These are phyloP conservation scores for Bubo bubo DNA, from an alignment of 2,113 vertebrate genomes.

Conservation along the genomic window DNA sequence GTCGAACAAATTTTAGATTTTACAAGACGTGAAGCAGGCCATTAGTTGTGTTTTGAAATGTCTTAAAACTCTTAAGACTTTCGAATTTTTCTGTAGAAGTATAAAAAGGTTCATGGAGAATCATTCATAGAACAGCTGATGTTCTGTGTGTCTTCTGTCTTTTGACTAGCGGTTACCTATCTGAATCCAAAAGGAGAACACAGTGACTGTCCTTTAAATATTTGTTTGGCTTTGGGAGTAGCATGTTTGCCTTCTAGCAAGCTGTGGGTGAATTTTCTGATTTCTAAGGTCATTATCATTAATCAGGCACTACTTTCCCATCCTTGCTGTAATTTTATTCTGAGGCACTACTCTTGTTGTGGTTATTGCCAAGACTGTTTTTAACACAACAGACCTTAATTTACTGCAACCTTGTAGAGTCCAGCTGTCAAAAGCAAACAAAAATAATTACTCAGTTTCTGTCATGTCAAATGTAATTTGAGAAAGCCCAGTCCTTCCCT, in stretches of 20 bases:
- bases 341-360: not conserved
- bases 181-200: not conserved
- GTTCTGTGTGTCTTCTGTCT: not conserved
- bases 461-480: conserved; percentile 34
- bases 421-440: conserved; percentile 30
- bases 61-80: not conserved
- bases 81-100: not conserved
- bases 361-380: not conserved
- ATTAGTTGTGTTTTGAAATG: not conserved
- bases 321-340: not conserved
- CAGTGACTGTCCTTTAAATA: not conserved
- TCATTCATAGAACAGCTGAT: not conserved
- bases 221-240: not conserved
- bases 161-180: not conserved
- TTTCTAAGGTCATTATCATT: conserved; percentile 4
- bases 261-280: not conserved
- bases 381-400: not conserved
- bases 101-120: not conserved
- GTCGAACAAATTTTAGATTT: not conserved
- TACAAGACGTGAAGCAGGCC: not conserved
- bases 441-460: conserved; percentile 31
- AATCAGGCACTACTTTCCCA: not conserved
- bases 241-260: not conserved
- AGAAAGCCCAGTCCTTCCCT: conserved; percentile 37
- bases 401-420: conserved; percentile 4